Conservation (phyloP, 2,888 invertebrate species). For the Lumbricus terrestris region DNA sequence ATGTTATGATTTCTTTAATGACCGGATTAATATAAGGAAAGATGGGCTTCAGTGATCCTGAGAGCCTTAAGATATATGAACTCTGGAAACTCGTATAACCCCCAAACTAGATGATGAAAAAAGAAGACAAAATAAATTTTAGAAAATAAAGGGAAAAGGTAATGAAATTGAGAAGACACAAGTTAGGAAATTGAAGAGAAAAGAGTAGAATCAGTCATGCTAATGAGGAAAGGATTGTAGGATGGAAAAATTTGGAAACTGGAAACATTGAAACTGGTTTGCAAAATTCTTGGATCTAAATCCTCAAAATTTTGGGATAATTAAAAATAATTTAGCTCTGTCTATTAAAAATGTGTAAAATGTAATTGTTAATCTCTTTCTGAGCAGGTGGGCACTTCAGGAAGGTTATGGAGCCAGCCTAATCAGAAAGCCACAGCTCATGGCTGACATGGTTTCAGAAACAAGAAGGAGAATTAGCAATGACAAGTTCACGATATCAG, state of each 20-base stretch:
- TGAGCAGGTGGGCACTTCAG: conserved; percentile 78
- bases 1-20: background rate
- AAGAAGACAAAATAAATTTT: too few relatives aligned
- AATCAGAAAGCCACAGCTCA: conserved; percentile 77
- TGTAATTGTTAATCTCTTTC: conserved; percentile 13
- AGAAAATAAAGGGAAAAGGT: too few relatives aligned
- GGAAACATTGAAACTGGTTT: background rate
- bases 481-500: conserved; percentile 77
- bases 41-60: background rate
- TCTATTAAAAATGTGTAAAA: background rate
- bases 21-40: background rate
- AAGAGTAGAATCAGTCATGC: too few relatives aligned
- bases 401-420: conserved; percentile 86
- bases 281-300: background rate
- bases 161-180: too few relatives aligned
- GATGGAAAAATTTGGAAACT: background rate
- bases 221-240: too few relatives aligned
- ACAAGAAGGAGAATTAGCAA: conserved; percentile 72
- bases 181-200: too few relatives aligned
- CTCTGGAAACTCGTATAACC: too few relatives aligned
- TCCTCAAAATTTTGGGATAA: background rate
- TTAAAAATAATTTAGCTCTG: background rate
- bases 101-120: background rate
- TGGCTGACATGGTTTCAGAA: conserved; percentile 77
- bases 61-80: background rate